Evolutionary conservation across 1,140 invertebrate species (phyloP).

Genomic region (Drosophila kepulauana): DNA sequence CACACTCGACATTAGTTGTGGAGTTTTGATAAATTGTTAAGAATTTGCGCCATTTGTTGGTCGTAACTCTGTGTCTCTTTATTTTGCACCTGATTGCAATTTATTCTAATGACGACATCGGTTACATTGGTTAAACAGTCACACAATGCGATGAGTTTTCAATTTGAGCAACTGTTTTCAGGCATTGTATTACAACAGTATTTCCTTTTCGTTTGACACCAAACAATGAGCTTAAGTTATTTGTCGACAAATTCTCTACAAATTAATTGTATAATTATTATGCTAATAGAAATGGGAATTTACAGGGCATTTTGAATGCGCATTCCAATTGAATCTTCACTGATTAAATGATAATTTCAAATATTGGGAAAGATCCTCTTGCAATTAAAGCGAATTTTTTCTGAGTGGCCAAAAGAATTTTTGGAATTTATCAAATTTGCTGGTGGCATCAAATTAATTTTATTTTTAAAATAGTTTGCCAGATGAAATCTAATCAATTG

Average conservation of each 20-base stretch:
- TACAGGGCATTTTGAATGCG: slow-evolving; percentile 18
- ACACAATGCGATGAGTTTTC: slow-evolving; percentile 10
- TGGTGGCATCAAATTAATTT: neutral
- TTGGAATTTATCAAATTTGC: neutral
- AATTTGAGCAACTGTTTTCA: slow-evolving; percentile 24
- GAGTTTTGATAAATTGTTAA: slow-evolving; percentile 60
- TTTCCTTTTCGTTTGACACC: slow-evolving; percentile 4
- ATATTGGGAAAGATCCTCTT: neutral
- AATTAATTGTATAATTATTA: slow-evolving; percentile 23
- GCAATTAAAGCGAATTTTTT: neutral
- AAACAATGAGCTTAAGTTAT: slow-evolving; percentile 21
- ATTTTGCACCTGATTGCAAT: slow-evolving; percentile 63
- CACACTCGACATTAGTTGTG: slow-evolving; percentile 18
- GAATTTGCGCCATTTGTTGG: slow-evolving; percentile 39
- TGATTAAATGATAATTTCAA: slow-evolving; percentile 3
- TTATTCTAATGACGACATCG: slow-evolving; percentile 54
- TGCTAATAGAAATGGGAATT: slow-evolving; percentile 25
- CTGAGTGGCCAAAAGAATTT: neutral
- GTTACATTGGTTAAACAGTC: slow-evolving; percentile 53
- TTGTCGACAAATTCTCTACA: slow-evolving; percentile 11
- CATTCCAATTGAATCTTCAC: neutral
- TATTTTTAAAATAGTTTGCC: neutral
- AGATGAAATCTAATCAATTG: neutral
- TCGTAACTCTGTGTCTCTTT: neutral
- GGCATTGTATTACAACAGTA: slow-evolving; percentile 6